phyloP scores from a whole-genome alignment of 2,888 invertebrate genomes.

The Drosophila maculinotata region DNA sequence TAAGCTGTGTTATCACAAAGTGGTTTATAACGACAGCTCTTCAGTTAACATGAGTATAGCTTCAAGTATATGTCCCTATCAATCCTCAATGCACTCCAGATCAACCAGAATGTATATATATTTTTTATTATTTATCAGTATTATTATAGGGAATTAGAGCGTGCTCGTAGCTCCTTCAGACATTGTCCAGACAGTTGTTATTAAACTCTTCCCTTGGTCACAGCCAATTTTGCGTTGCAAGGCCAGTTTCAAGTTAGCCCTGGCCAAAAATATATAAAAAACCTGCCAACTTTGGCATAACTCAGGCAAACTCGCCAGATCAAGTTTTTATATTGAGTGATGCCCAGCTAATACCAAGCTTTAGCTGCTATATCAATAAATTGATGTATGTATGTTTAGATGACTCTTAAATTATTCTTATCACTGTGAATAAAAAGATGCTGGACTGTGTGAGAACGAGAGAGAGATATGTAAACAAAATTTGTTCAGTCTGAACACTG shows the following conservation, averaged over 20 bases:
- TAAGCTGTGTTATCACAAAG: background rate
- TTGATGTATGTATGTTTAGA: background rate
- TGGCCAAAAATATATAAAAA: conserved; percentile 18
- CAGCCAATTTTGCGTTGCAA: conserved; percentile 29
- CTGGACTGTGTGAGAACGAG: background rate
- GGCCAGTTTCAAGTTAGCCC: conserved; percentile 39
- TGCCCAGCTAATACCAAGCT: background rate
- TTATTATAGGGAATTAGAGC: background rate
- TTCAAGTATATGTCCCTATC: background rate
- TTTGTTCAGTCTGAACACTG: background rate
- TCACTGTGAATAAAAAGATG: conserved; percentile 26
- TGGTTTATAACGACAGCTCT: too few species aligned
- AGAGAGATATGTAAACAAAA: conserved; percentile 44
- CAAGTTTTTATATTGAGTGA: conserved; percentile 35
- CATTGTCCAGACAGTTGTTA: conserved; percentile 19
- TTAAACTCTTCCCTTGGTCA: conserved; percentile 17
- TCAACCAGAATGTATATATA: background rate
- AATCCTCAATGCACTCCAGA: too few species aligned
- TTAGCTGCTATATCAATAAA: conserved; percentile 11
- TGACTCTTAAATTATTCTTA: conserved; percentile 23
- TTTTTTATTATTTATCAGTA: background rate
- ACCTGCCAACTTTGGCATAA: conserved; percentile 20
- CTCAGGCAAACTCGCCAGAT: conserved; percentile 10
- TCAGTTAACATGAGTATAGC: background rate
- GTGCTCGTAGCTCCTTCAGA: conserved; percentile 7